Base-by-base conservation (phyloP, 1,140 invertebrate species). In the Heliconius congener region DNA sequence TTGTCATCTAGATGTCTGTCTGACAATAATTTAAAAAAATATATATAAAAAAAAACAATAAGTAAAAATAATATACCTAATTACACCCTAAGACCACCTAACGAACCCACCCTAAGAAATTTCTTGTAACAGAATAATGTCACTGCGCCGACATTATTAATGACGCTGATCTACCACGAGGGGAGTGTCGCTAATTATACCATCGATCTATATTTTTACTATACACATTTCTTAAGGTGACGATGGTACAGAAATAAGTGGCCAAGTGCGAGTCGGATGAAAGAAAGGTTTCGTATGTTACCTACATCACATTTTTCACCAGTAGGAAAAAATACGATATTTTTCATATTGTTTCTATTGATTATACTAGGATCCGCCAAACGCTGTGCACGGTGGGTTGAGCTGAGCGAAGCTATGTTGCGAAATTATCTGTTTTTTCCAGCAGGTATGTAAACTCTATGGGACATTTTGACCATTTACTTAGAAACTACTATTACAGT, bases 81-180 rank as follows among this genome's bases (percentile, higher is more conserved):
- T 23, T 23, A 23, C 23, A 23, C 23, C 23, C 23, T 23, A 23
- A 23, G 8, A 27, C 4, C 27, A 66, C 57, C 57, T 60, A 60
- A 60, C 27, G 23, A 23, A 23, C 27, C 9, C 57, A 60, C 60
- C 11, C 27, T 66, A 66, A 66, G 60, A 66, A 66, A 66, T 66
- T 66, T 66, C 60, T 30, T 66, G 16, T 30, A 30, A 30, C 60
- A 66, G 8, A 5, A 16, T 27, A 23, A 30, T 66, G 60, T 66
- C 27, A 66, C 60, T 66, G n/a, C 60, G 60, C 60, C 60, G 30
- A 66, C 60, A 66, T 66, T 66, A 66, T 66, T 66, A 66, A 66
- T 66, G 60, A 66, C 11, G 27, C 27, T 30, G 60, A 66, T 27
- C 60, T 66, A 16, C 60, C 60, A 30, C 60, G 23, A 30, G 27